phyloP scores from a whole-genome alignment of 92 coral and sea anemone species.

The Palythoa heliodiscus region DNA sequence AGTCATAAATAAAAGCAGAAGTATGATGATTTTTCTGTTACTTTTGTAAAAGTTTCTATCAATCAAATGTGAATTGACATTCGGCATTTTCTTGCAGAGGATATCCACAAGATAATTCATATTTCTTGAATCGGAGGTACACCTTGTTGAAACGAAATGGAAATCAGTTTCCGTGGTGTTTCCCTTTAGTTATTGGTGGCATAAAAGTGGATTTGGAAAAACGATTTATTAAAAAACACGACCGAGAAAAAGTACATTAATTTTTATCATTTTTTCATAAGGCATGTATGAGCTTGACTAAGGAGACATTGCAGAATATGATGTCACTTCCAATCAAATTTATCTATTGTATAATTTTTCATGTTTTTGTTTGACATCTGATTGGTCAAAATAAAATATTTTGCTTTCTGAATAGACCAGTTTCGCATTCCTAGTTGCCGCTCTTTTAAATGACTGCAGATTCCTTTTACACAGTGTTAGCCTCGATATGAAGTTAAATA shows the following conservation, averaged over 20 bases:
- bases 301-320: no score
- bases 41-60: neutral
- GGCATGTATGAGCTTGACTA: neutral
- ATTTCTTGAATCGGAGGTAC: slow-evolving; percentile 27
- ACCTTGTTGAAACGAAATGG: neutral
- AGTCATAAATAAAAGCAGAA: no score
- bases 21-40: neutral
- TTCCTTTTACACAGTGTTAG: no score
- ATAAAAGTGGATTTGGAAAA: neutral
- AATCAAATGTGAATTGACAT: neutral
- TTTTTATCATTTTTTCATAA: neutral
- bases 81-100: slow-evolving; percentile 31
- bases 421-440: no score
- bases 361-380: no score
- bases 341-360: no score
- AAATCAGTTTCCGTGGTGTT: slow-evolving; percentile 7
- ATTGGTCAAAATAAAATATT: no score
- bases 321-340: no score
- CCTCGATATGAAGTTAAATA: no score
- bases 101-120: slow-evolving; percentile 26
- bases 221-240: neutral
- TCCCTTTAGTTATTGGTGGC: slow-evolving; percentile 1
- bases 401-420: no score
- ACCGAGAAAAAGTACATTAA: neutral
- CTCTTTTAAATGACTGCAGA: no score